Percentiles rank a stretch among this genome's conserved stretches.
Conservation (phyloP, 2,797 vertebrate species). For the Argyrosomus regius region DNA sequence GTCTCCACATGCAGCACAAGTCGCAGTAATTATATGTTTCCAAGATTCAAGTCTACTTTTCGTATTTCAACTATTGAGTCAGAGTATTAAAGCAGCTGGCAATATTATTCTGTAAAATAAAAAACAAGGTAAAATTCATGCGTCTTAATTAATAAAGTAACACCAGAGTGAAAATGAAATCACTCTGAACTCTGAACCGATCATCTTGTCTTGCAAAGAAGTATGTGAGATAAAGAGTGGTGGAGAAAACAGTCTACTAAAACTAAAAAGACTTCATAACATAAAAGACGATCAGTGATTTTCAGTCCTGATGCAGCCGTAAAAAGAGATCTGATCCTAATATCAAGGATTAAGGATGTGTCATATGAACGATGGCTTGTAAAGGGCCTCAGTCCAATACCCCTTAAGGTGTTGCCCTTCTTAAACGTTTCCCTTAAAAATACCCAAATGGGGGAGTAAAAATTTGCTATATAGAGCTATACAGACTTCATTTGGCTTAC, state of each 20-base stretch:
- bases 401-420: too few relatives aligned
- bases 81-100: conserved; percentile 9
- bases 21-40: not conserved
- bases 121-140: conserved; percentile 49
- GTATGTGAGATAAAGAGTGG: conserved; percentile 50
- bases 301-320: conserved; percentile 51
- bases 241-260: conserved; percentile 54
- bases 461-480: too few relatives aligned
- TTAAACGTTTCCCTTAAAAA: too few relatives aligned
- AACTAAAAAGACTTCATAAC: conserved; percentile 48
- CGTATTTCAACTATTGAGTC: conserved; percentile 30
- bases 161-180: conserved; percentile 42
- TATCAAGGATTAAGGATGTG: too few relatives aligned
- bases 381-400: too few relatives aligned
- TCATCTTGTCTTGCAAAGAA: conserved; percentile 24
- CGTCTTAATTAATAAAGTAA: conserved; percentile 53
- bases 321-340: conserved; percentile 44
- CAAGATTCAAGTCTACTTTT: conserved; percentile 1
- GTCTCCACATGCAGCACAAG: conserved; percentile 1
- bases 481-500: too few relatives aligned
- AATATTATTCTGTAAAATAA: conserved; percentile 24
- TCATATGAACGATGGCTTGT: too few relatives aligned
- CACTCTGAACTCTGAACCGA: conserved; percentile 63
- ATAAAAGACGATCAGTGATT: conserved; percentile 53
- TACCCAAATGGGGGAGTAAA: too few relatives aligned